A percentile compares a stretch with the other conserved stretches of the same genome.
phyloP scores from a whole-genome alignment of 2,113 vertebrate species.

The Ailurus styani region DNA sequence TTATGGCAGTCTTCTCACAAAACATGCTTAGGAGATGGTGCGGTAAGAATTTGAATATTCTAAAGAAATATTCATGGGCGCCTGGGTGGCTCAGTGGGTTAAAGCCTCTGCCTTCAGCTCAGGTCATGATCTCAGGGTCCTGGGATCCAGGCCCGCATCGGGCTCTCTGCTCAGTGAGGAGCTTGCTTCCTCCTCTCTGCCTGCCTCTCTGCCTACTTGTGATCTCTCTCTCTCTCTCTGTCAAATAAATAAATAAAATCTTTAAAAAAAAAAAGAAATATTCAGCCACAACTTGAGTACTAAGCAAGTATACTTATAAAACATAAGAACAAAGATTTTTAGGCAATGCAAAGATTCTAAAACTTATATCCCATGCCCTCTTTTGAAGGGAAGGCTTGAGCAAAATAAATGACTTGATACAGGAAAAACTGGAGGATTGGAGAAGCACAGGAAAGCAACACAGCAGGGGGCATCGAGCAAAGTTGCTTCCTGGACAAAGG shows the following conservation, averaged over 20 bases:
- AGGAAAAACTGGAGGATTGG: neutral
- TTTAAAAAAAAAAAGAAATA: neutral
- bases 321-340: neutral
- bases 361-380: neutral
- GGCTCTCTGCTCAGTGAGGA: too few relatives aligned
- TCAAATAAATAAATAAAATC: too few relatives aligned
- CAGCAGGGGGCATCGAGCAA: neutral
- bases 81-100: too few relatives aligned
- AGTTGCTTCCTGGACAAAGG: neutral
- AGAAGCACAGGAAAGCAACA: neutral
- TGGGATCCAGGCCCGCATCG: too few relatives aligned
- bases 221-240: too few relatives aligned
- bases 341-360: neutral
- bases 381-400: neutral
- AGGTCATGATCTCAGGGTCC: too few relatives aligned
- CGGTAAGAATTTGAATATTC: neutral
- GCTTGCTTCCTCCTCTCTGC: too few relatives aligned
- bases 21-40: neutral
- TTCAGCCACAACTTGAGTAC: neutral
- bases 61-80: neutral
- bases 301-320: neutral
- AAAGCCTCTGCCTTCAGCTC: too few relatives aligned
- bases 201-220: too few relatives aligned
- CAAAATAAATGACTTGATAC: neutral
- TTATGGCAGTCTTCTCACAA: neutral